Conservation (phyloP, 2,888 invertebrate species). For the Diaphora mendica region DNA sequence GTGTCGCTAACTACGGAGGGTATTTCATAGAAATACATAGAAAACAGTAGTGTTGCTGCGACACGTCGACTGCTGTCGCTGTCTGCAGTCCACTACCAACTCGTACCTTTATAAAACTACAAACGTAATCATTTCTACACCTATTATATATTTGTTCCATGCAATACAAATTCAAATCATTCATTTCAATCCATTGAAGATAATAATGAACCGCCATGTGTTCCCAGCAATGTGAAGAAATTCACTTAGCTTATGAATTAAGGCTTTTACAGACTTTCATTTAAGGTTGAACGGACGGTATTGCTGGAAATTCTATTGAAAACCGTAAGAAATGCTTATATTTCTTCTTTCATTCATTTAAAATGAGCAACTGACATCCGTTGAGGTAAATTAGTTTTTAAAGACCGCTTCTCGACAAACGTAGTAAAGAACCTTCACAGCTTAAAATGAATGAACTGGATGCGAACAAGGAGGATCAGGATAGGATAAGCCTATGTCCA, state of each 20-base stretch:
- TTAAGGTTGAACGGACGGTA: conserved; percentile 8
- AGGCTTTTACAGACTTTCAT: conserved; percentile 22
- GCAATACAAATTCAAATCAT: conserved; percentile 27
- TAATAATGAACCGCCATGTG: conserved; percentile 28
- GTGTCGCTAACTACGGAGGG: too few relatives aligned
- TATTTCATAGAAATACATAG: too few relatives aligned
- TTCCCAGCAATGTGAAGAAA: conserved; percentile 27
- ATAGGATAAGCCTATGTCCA: too few relatives aligned
- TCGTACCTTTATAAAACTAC: conserved; percentile 1
- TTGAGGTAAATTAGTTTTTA: neutral
- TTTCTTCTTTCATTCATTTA: neutral
- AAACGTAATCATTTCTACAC: conserved; percentile 5
- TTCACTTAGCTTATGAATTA: conserved; percentile 35
- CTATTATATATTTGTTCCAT: conserved; percentile 15
- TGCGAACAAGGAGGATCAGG: too few relatives aligned
- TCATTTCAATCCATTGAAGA: conserved; percentile 35
- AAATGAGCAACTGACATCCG: neutral
- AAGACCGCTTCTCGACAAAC: too few relatives aligned
- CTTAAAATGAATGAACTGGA: too few relatives aligned
- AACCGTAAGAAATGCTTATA: neutral
- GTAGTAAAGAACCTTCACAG: too few relatives aligned
- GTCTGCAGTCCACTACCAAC: too few relatives aligned
- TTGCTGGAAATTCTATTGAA: neutral
- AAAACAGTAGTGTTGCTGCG: too few relatives aligned
- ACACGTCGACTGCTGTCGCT: too few relatives aligned